phyloP scores from a whole-genome alignment of 2,113 vertebrate genomes.

The Leiothrix lutea region DNA sequence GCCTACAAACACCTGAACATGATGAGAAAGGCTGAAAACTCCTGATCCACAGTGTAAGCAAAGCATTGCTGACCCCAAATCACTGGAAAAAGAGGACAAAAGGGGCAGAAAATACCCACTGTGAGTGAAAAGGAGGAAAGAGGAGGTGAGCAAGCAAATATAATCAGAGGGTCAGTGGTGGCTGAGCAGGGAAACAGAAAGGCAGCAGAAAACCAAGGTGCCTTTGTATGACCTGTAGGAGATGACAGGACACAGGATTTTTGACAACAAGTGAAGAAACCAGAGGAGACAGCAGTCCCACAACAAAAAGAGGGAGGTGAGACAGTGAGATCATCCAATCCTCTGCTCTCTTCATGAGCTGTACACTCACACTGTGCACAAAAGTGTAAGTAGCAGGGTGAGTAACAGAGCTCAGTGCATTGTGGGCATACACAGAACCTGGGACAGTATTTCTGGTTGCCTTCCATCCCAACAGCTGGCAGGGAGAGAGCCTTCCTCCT shows the following conservation, averaged over 20 bases:
- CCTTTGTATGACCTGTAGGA: fast-evolving
- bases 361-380: neutral
- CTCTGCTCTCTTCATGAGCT: neutral
- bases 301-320: neutral
- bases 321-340: neutral
- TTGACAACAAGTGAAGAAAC: neutral
- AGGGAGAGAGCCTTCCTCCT: neutral
- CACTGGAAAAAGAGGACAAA: neutral
- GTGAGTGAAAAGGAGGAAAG: neutral
- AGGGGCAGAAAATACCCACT: neutral
- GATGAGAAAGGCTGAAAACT: neutral
- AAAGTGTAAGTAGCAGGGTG: neutral
- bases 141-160: neutral
- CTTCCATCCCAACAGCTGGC: neutral
- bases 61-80: neutral
- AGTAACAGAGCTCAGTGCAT: neutral
- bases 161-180: neutral
- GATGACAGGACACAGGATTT: neutral
- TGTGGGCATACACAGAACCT: neutral
- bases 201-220: neutral
- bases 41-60: neutral
- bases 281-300: neutral
- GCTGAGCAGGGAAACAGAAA: neutral
- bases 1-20: neutral
- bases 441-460: neutral